Base-by-base conservation (phyloP, 2,113 vertebrate genomes). In the Cyprinodon variegatus region DNA sequence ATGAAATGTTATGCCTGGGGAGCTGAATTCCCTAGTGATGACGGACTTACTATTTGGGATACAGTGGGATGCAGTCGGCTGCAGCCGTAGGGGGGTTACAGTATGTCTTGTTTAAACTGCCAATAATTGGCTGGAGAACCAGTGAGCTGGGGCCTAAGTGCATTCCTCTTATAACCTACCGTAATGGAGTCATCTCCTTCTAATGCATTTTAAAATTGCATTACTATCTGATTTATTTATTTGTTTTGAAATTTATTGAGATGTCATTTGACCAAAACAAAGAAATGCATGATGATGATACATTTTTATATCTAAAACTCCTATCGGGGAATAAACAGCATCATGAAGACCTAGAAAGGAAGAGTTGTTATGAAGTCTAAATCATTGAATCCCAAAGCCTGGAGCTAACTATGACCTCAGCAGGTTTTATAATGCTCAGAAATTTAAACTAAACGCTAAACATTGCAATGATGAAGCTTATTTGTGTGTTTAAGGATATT, bases 41-140 rank as follows among this genome's bases (percentile, higher is more conserved):
- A 29, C 17, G 43, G 70, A 78, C 72, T 64, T 45, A 39, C 86
- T 76, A 82, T 76, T 76, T 89, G 4, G 60, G 50, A 75, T 83
- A 83, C 76, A 82, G 86, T 81, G 60, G 37, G 75, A 72, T 79
- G 73, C 81, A 83, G 85, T 70, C 41, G 50, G 65, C 63, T 74
- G 83, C 70, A 61, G 68, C 72, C 41, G 29, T 29, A 29, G 29
- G 46, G 70, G 63, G 73, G 81, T 83, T 84, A 63, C 72, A 39
- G 81, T 66, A 20, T 48, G 72, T 46, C 76, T 81, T 86, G 74
- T 86, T 89, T 70, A 85, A 85, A 85, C 77, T 81, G 71, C 84
- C 86, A 88, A 77, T 90, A 92, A 92, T 91, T 90, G 81, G 76
- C 72, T 74, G 60, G 81, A 87, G 88, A 84, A 88, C 78, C 85